Conservation (phyloP, 2,797 vertebrate genomes). For the Chelidonichthys spinosus region DNA sequence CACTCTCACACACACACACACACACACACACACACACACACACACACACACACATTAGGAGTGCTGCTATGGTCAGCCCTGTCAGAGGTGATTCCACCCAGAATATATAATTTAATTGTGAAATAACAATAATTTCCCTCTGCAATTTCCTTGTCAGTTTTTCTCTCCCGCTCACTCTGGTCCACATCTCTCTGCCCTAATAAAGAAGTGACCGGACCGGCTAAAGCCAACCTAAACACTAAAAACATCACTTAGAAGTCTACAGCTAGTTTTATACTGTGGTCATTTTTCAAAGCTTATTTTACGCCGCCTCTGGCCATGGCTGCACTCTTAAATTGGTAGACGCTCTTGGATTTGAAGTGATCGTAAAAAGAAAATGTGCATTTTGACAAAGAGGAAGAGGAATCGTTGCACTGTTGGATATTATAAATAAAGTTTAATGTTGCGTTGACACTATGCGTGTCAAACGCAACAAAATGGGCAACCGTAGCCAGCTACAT, state of each 20-base stretch:
- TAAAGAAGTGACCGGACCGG: slow-evolving; percentile 62
- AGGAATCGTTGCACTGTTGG: background rate
- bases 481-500: background rate
- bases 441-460: background rate
- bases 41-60: slow-evolving; percentile 44
- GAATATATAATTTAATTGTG: slow-evolving; percentile 83
- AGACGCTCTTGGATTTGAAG: slow-evolving; percentile 22
- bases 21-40: slow-evolving; percentile 23
- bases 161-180: slow-evolving; percentile 62
- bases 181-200: slow-evolving; percentile 60
- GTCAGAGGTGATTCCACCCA: slow-evolving; percentile 79
- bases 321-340: slow-evolving; percentile 24
- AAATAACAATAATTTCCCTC: slow-evolving; percentile 83
- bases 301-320: slow-evolving; percentile 53
- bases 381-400: slow-evolving; percentile 7
- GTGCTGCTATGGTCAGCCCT: slow-evolving; percentile 67
- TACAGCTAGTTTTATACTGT: slow-evolving; percentile 61
- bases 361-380: slow-evolving; percentile 6
- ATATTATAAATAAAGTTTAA: background rate
- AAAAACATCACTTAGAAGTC: slow-evolving; percentile 74
- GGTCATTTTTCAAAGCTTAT: slow-evolving; percentile 46
- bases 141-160: slow-evolving; percentile 79
- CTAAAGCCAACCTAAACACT: slow-evolving; percentile 72
- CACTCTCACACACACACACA: slow-evolving; percentile 34
- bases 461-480: background rate